These are phyloP conservation scores for Conops quadrifasciatus DNA, from an alignment of 2,888 invertebrate species.

Conservation along the genomic window DNA sequence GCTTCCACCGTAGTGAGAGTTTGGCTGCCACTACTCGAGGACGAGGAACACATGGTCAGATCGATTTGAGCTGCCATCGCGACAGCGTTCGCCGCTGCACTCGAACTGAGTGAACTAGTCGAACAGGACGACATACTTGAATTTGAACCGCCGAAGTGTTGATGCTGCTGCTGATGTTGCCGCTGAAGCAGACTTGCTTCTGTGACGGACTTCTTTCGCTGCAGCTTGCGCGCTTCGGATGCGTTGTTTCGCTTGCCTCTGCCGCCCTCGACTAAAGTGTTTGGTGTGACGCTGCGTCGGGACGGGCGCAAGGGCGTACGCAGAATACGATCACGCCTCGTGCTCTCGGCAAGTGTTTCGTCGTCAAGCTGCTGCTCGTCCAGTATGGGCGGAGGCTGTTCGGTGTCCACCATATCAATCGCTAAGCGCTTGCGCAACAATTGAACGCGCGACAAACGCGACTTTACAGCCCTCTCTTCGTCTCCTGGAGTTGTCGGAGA, in stretches of 20 bases:
- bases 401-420: constrained; percentile 60
- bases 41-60: constrained; percentile 56
- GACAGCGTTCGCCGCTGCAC: constrained; percentile 39
- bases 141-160: constrained; percentile 45
- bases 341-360: constrained; percentile 31
- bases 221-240: constrained; percentile 37
- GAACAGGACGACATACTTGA: constrained; percentile 45
- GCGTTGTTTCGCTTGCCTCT: constrained; percentile 27
- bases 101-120: constrained; percentile 40
- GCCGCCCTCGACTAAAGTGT: constrained; percentile 32
- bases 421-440: constrained; percentile 59
- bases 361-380: constrained; percentile 30
- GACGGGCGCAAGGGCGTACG: constrained; percentile 55
- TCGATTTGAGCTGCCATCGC: constrained; percentile 55
- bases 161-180: constrained; percentile 31
- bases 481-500: neutral
- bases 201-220: constrained; percentile 28
- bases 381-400: constrained; percentile 45
- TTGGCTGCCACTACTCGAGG: constrained; percentile 53
- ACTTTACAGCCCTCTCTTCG: constrained; percentile 46
- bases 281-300: constrained; percentile 55
- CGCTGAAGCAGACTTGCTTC: neutral
- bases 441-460: constrained; percentile 55
- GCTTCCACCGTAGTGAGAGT: constrained; percentile 46
- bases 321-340: constrained; percentile 47